Base-by-base conservation (phyloP, 2,113 vertebrate genomes). In the Chionis minor region DNA sequence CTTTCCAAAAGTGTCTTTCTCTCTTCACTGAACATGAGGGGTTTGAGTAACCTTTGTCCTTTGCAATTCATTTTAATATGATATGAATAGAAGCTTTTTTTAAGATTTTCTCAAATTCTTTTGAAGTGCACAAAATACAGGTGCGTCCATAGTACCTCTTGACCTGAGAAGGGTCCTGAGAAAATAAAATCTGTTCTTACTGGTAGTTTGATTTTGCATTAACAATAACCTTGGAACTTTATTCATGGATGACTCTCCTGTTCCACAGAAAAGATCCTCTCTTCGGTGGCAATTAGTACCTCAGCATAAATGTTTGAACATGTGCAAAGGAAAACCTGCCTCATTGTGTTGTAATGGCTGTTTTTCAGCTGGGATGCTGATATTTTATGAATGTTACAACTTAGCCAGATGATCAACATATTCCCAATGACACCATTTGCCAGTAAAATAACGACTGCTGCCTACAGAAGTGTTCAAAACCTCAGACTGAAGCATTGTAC, bases 371-470 rank as follows among this genome's bases (percentile, higher is more conserved):
- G 91, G 78, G 86, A 80, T 90, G 81, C 32, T 96, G 89, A 44
- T 96, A 90, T 87, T 95, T 97, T 96, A 87, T 90, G 74, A 82
- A 97, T 87, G 74, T 87, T 96, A 77, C 78, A 66, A 55, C 28
- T 77, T 51, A 90, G 70, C 91, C 89, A 94, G 94, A 95, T 90
- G 83, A 97, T 96, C 91, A 91, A 23, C 78, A 79, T 91, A 91
- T 88, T 97, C 94, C 91, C 91, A 89, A 38, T 82, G 84, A 96
- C 84, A 94, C 74, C 54, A 33, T 92, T 95, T 97, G 91, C 94
- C 84, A 92, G 70, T 75, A 75, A 85, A 97, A 94, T 92, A 95
- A 91, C 81, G 97, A 58, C 74, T 91, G 84, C 89, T 95, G 91
- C 84, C 70, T 91, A 66, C 89, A 80, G 58, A 94, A 94, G 84